Base-by-base conservation (phyloP, 1,140 invertebrate genomes). In the Penaeus indicus region DNA sequence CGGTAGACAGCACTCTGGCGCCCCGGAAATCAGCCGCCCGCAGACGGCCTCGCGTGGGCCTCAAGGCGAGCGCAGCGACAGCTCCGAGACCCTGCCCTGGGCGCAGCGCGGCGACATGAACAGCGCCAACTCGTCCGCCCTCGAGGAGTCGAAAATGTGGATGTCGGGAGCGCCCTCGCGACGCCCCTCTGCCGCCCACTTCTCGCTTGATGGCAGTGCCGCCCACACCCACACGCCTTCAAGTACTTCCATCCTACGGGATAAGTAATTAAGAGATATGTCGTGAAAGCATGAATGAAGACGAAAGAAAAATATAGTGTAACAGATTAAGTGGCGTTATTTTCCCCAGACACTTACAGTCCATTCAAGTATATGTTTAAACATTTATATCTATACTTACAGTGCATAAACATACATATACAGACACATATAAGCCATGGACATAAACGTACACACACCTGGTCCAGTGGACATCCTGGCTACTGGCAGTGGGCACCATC, bases 31-130 rank as follows among this genome's bases (percentile, higher is more conserved):
- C 47, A 10, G 47, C 47, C 47, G 25, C n/a, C 25, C 25, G n/a
- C 38, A 38, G 3, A 18, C 18, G 69, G 25, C 69, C 11, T 22
- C 25, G 25, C 18, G 38, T 13, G 69, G 25, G 18, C 42, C 72
- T 75, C 69, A 75, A 1, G 72, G 72, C 25, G 72, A 75, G 27
- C 72, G 27, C 25, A 75, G 72, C 16, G 72, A 32, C 72, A 75
- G 27, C 0, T 75, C 72, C 72, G 72, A 75, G 10, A 75, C 27
- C 13, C 25, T 27, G 13, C 42, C 42, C n/a, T 38, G 22, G 72
- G 18, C 42, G 72, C 72, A 75, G 5, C 19, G 72, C 27, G 72
- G 72, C 18, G n/a, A 25, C 27, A 38, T 75, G 72, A 75, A 38
- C n/a, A 32, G 13, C n/a, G 72, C 16, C 25, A 75, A 13, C 11